Evolutionary conservation across 2,797 vertebrate genomes (phyloP), one percentile per base, ranked within the genome.

Genomic region (Betta splendens): DNA sequence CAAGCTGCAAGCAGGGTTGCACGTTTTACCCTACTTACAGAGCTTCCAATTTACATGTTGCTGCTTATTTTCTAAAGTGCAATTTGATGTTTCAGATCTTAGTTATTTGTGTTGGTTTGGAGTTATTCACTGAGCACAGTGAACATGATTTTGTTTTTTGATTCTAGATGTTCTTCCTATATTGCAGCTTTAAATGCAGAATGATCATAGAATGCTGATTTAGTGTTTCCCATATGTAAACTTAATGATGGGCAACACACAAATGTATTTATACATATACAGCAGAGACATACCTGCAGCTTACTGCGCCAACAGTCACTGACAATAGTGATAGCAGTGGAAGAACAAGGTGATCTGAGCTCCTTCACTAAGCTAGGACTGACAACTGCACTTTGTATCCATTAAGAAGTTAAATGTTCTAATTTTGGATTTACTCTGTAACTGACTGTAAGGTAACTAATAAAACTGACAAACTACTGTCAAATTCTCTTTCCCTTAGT

Each of bases 311-410:
- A 59, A 45, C 52, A 50, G 39, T 33, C 43, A 6, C 25, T 4
- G 32, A 49, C 56, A 72, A 31, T 58, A 48, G 62, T 37, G 47
- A 12, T 0, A 45, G 25, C 53, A 36, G 36, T 0, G 20, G 40
- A 31, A 32, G 15, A 66, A 6, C 31, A 58, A 63, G 46, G 46
- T 26, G 59, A 64, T 35, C 40, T 42, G 45, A 59, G 51, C 43
- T 47, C 7, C 49, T 31, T 20, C 17, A 18, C 33, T 39, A 47
- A 38, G 51, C 6, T 36, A 55, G 39, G 45, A 49, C 46, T 23
- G 49, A 48, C 2, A 5, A 48, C 33, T 47, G 31, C 39, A 59
- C 11, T 16, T 40, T 39, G 43, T 38, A 10, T 45, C 16, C 9
- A 48, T 22, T 35, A 20, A 9, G 23, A 9, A 50, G 39, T 15